These are phyloP conservation scores for Lepeophtheirus salmonis DNA, from an alignment of 1,140 invertebrate genomes.

Conservation along the genomic window DNA sequence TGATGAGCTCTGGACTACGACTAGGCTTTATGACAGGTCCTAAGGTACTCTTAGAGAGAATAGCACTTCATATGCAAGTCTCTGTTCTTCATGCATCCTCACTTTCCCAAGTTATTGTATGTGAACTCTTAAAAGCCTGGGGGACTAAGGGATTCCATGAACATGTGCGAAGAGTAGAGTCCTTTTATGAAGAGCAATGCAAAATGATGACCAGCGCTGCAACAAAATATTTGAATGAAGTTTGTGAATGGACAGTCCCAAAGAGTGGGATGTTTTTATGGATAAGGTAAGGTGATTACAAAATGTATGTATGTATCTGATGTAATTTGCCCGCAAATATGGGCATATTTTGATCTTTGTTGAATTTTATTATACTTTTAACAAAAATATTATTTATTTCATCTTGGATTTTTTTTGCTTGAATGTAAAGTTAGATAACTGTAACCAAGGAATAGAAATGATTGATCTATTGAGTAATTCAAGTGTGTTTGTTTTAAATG, in stretches of 20 bases:
- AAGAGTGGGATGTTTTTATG: slow-evolving; percentile 55
- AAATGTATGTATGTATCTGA: too few species aligned
- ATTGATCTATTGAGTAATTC: too few species aligned
- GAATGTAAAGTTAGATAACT: too few species aligned
- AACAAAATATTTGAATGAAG: slow-evolving; percentile 38
- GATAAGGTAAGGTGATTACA: slow-evolving; percentile 53
- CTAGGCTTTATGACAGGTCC: slow-evolving; percentile 50
- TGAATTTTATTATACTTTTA: too few species aligned
- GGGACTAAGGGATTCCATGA: slow-evolving; percentile 37
- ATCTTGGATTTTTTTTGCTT: too few species aligned
- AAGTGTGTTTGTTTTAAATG: too few species aligned
- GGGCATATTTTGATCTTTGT: too few species aligned
- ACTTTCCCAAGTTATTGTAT: slow-evolving; percentile 47
- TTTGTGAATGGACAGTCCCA: slow-evolving; percentile 45
- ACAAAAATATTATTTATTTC: too few species aligned
- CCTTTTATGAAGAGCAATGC: slow-evolving; percentile 43
- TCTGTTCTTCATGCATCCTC: slow-evolving; percentile 49
- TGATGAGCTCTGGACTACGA: slow-evolving; percentile 47
- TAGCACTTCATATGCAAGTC: slow-evolving; percentile 42
- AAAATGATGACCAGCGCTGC: slow-evolving; percentile 39
- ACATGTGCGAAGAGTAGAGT: slow-evolving; percentile 38
- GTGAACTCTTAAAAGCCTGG: slow-evolving; percentile 40
- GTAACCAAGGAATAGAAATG: too few species aligned
- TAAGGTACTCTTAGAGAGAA: slow-evolving; percentile 35
- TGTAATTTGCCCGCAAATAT: too few species aligned